Conservation (phyloP, 1,140 invertebrate species). For the Musca domestica region DNA sequence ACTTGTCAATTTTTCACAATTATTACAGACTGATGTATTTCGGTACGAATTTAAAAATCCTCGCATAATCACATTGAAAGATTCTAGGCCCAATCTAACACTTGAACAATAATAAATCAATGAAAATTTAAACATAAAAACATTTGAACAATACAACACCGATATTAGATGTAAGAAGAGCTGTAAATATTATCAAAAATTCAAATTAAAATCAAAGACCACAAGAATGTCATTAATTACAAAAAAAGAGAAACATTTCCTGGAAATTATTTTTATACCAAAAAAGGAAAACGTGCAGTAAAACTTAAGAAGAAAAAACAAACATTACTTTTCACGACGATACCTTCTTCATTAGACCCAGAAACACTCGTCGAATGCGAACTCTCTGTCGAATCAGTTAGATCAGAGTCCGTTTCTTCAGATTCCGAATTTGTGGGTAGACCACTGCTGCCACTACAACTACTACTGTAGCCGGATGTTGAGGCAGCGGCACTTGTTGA, state of each 20-base stretch:
- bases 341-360: slow-evolving; percentile 33
- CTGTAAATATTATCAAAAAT: background rate
- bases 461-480: background rate
- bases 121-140: no score
- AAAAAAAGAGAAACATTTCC: background rate
- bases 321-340: background rate
- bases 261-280: background rate
- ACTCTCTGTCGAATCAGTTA: slow-evolving; percentile 53
- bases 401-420: slow-evolving; percentile 49
- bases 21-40: no score
- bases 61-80: no score
- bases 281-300: background rate
- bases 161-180: no score
- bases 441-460: background rate
- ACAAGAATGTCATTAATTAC: slow-evolving; percentile 1
- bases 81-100: no score
- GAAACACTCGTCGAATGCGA: slow-evolving; percentile 52
- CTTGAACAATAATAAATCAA: no score
- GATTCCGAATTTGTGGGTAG: slow-evolving; percentile 27
- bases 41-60: no score
- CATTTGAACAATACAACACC: no score
- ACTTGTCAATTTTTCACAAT: no score
- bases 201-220: background rate
- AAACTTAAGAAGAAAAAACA: background rate
- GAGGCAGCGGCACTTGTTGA: background rate